Evolutionary conservation across 2,113 vertebrate species (phyloP), one percentile per base, ranked within the genome.

Genomic region (Poecilia latipinna): DNA sequence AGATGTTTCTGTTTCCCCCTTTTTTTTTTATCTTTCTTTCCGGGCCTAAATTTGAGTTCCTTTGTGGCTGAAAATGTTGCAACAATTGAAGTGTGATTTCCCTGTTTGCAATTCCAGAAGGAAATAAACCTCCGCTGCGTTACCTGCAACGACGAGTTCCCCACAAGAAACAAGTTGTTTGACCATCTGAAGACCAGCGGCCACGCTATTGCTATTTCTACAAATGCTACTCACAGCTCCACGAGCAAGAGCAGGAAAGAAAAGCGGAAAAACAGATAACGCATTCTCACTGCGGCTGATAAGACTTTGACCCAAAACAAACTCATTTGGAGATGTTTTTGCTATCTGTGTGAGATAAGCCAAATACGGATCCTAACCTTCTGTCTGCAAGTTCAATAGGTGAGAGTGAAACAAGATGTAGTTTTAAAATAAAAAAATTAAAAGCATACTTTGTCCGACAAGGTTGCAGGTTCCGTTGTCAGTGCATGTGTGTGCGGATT

Each of bases 131-230:
- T 97, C 68, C 69, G 82, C 79, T 99, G 98, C 68, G 93, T 95
- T 67, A 96, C 95, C 66, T 99, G 97, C 79, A 91, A 92, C 70
- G 88, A 86, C 71, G 94, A 94, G 32, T 99, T 99, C 90, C 62
- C 95, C 48, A 97, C 97, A 1, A 95, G 98, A 89, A 99, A 99
- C 90, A 99, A 98, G 89, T 90, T 99, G 65, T 99, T 99, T 71
- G 96, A 97, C 82, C 98, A 99, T 67, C 93, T 99, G 62, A 98
- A 97, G 92, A 92, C 89, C 33, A 97, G 96, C 1, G 96, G 97
- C 64, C 97, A 99, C 1, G 95, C 97, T 65, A 94, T 86, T 19
- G 94, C 95, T 0, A 75, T 95, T 13, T 63, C 93, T 15, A 74
- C 93, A 35, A 93, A 65, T 35, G 86, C 74, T 28, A 60, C 82